A percentile compares a stretch with the other conserved stretches of the same genome.
Evolutionary conservation across 1,140 invertebrate species (phyloP).

Genomic region (Bombus turneri): DNA sequence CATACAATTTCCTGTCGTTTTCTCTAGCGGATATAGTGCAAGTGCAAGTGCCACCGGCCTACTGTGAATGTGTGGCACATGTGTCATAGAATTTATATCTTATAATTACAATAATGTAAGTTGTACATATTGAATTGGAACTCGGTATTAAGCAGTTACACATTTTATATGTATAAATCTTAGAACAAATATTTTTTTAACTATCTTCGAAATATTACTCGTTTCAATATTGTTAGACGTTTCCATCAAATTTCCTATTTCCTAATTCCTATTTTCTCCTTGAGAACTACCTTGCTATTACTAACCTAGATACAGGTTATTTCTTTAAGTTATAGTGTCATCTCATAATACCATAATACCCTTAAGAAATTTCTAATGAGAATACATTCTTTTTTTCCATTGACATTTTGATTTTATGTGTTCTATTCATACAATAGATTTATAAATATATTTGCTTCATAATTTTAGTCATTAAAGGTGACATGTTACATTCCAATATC

Average conservation of each 20-base stretch:
- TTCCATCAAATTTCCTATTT: not conserved
- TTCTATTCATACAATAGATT: not conserved
- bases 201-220: not conserved
- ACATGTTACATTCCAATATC: constrained; percentile 10
- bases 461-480: constrained; percentile 34
- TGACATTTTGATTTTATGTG: not conserved
- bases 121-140: constrained; percentile 27
- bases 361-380: not conserved
- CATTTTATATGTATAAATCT: constrained; percentile 9
- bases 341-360: not conserved
- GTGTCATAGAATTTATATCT: constrained; percentile 62
- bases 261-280: not conserved
- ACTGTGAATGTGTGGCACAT: constrained; percentile 75
- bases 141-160: constrained; percentile 16
- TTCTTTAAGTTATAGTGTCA: not conserved
- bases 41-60: constrained; percentile 72
- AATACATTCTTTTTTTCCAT: not conserved
- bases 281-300: not conserved
- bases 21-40: constrained; percentile 68
- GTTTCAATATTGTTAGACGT: not conserved
- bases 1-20: constrained; percentile 71
- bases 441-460: constrained; percentile 16
- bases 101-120: constrained; percentile 61
- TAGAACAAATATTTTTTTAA: constrained; percentile 8
- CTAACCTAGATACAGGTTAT: constrained; percentile 26